Conservation (phyloP, 2,113 vertebrate species). For the Centropristis striata region DNA sequence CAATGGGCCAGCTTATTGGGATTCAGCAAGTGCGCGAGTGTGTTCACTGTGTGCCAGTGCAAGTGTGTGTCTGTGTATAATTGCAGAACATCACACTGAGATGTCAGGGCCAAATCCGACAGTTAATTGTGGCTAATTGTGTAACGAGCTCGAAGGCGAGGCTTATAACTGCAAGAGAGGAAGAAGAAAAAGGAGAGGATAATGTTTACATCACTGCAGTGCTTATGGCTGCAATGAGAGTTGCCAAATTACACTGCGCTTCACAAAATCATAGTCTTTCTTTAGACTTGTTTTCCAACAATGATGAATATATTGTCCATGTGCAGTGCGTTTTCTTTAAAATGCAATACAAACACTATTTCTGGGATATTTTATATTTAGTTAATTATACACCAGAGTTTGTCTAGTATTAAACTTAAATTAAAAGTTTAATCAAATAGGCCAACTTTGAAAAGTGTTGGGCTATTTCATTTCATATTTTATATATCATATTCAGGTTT, state of each 20-base stretch:
- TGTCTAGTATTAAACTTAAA: neutral
- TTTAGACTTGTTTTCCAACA: neutral
- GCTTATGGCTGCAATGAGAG: conserved; percentile 33
- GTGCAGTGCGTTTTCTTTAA: conserved; percentile 1
- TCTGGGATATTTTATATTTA: neutral
- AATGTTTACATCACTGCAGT: conserved; percentile 46
- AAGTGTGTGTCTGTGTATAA: conserved; percentile 45
- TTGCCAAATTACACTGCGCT: conserved; percentile 29
- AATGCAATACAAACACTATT: neutral
- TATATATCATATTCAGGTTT: neutral
- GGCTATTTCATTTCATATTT: neutral
- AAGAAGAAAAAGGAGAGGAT: conserved; percentile 14
- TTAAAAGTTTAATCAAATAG: neutral
- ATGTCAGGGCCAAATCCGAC: conserved; percentile 68
- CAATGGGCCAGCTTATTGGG: conserved; percentile 45
- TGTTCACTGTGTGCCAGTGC: conserved; percentile 19
- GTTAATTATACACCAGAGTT: neutral
- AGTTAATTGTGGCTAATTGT: conserved; percentile 73
- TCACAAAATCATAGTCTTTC: conserved; percentile 32
- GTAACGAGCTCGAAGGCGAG: conserved; percentile 42
- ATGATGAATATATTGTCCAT: neutral
- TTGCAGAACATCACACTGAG: conserved; percentile 50
- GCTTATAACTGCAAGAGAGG: conserved; percentile 24
- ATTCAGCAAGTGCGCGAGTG: conserved; percentile 33
- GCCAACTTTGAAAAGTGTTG: neutral